Base-by-base conservation (phyloP, 2,888 invertebrate genomes). In the Drosophila prolongata region DNA sequence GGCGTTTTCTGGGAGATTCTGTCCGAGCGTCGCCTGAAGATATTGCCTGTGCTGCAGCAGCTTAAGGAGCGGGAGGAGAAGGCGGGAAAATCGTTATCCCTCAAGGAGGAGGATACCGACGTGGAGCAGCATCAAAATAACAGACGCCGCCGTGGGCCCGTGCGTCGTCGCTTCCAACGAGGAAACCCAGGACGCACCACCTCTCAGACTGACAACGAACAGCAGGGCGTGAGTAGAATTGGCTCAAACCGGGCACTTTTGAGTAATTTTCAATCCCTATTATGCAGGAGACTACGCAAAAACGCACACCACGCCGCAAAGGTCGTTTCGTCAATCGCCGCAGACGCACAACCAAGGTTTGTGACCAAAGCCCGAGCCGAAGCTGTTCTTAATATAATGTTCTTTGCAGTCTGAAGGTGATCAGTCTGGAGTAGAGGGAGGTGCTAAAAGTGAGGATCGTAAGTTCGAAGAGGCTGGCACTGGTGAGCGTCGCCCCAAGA, bases 1-100 rank as follows among this genome's bases (percentile, higher is more conserved):
- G 96, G 96, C n/a, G 95, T 97, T 42, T 93, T 95, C 87, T 97
- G 97, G 97, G 94, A 95, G 78, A 91, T 96, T 75, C 92, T 97
- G 58, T 96, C 96, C 35, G 94, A 94, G 80, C 94, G 96, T 55
- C 95, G 95, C 72, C 91, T 97, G 24, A 94, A 94, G 81, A 93
- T 95, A 57, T 95, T 97, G 93, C 96, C 96, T 8, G 94, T 96
- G 57, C 93, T 97, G 72, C 95, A 95, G 75, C 94, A 94, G 71
- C 93, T 97, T 52, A 94, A 95, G 72, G 94, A 95, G 61, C 93
- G 94, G 68, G 95, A 95, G 82, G 95, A 95, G 93, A 94, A 94
- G 95, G 95, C 94, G 40, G 95, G 95, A 0, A 94, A 94, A 62
- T 92, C 93, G 2, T 94, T 95, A 76, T 92, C 93, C 0, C 91